Evolutionary conservation across 2,888 invertebrate genomes (phyloP).

Genomic region (Salpingus planirostris): DNA sequence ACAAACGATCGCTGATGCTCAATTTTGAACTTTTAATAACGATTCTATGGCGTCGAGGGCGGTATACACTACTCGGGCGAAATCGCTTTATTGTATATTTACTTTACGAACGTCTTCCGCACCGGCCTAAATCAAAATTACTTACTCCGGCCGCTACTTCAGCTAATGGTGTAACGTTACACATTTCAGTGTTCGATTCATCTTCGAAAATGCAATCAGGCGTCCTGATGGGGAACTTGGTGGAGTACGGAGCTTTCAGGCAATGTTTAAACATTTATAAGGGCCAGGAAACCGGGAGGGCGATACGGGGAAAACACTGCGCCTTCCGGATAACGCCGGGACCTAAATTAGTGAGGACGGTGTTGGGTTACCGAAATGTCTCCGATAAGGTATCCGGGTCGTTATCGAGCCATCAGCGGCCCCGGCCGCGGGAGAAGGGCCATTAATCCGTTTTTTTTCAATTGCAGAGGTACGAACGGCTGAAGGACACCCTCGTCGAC

Average conservation of each 20-base stretch:
- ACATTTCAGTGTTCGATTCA: slow-evolving; percentile 43
- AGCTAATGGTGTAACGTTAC: too few species aligned
- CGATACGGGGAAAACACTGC: slow-evolving; percentile 41
- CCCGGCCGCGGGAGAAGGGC: too few species aligned
- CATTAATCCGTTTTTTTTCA: too few species aligned
- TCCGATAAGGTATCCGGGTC: slow-evolving; percentile 21
- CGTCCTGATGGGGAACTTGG: slow-evolving; percentile 39
- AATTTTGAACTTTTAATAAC: too few species aligned
- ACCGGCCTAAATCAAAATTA: slow-evolving; percentile 2
- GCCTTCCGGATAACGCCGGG: slow-evolving; percentile 22
- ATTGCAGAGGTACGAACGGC: slow-evolving; percentile 25
- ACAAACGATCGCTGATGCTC: too few species aligned
- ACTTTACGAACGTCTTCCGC: slow-evolving; percentile 1
- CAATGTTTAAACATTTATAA: slow-evolving; percentile 36
- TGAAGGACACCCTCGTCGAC: slow-evolving; percentile 22
- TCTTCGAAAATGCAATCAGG: slow-evolving; percentile 44
- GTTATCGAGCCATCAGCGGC: too few species aligned
- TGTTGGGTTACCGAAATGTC: slow-evolving; percentile 25
- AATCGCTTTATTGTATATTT: slow-evolving; percentile 5
- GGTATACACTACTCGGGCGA: too few species aligned
- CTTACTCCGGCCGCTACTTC: slow-evolving; percentile 1
- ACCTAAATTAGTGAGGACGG: slow-evolving; percentile 17
- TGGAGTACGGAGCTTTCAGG: slow-evolving; percentile 42
- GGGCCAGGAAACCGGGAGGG: slow-evolving; percentile 21
- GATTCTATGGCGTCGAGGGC: too few species aligned